phyloP scores from a whole-genome alignment of 2,888 invertebrate species.

The Meloe dianella region DNA sequence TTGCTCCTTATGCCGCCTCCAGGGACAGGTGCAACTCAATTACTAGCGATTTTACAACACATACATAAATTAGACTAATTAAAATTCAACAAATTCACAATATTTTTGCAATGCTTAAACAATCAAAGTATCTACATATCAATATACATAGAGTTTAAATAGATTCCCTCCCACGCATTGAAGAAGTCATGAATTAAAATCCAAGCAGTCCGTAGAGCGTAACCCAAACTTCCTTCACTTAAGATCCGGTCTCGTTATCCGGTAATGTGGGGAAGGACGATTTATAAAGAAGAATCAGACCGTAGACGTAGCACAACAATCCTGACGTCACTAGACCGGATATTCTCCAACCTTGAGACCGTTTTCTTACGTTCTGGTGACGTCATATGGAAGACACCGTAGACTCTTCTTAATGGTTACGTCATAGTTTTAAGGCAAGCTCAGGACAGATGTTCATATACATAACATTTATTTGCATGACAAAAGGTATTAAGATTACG shows the following conservation, averaged over 20 bases:
- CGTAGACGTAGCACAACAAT: constrained; percentile 30
- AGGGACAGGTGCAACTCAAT: constrained; percentile 47
- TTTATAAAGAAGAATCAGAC: constrained; percentile 36
- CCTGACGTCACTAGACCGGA: constrained; percentile 58
- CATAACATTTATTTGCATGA: constrained; percentile 54
- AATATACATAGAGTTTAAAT: not conserved
- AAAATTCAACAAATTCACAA: constrained; percentile 18
- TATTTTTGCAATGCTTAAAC: no score
- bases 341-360: constrained; percentile 57
- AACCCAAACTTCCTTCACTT: constrained; percentile 18
- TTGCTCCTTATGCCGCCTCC: constrained; percentile 51
- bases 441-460: constrained; percentile 53
- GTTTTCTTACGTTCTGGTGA: constrained; percentile 52
- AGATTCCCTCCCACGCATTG: constrained; percentile 18
- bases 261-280: not conserved
- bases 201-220: constrained; percentile 21
- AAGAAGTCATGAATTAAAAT: constrained; percentile 16
- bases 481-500: constrained; percentile 59
- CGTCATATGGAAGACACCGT: constrained; percentile 42
- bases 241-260: constrained; percentile 15
- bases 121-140: no score
- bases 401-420: constrained; percentile 45
- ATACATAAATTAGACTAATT: constrained; percentile 1
- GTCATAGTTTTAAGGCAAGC: constrained; percentile 44
- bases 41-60: not conserved